phyloP scores from a whole-genome alignment of 2,113 vertebrate species.

The Glaucidium brasilianum region DNA sequence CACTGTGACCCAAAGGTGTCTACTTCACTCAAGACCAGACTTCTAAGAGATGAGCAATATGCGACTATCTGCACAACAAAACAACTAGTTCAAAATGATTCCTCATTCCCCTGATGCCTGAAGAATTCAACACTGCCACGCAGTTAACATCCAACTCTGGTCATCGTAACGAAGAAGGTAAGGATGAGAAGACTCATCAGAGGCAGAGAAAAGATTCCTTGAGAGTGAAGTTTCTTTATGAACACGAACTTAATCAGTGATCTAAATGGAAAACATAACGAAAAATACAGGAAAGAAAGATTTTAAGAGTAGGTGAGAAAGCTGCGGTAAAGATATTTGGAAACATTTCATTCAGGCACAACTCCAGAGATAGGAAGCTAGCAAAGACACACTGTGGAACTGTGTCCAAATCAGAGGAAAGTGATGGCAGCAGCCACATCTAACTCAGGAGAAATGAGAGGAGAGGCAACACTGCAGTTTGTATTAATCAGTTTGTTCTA shows the following conservation, averaged over 20 bases:
- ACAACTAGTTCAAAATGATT: background rate
- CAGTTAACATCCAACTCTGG: background rate
- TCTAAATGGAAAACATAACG: background rate
- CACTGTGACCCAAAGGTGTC: background rate
- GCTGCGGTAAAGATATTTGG: background rate
- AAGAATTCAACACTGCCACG: background rate
- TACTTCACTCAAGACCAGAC: background rate
- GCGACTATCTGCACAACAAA: background rate
- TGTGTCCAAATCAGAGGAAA: background rate
- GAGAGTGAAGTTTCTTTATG: background rate
- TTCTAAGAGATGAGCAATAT: background rate
- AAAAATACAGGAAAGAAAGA: background rate
- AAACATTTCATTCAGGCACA: background rate
- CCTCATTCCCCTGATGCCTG: background rate
- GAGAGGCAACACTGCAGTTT: background rate
- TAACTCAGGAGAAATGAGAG: background rate
- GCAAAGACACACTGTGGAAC: background rate
- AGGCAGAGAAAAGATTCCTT: background rate
- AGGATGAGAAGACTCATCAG: background rate
- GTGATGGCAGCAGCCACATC: background rate
- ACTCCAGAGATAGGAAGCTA: background rate
- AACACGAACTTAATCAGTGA: background rate
- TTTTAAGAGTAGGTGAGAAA: background rate
- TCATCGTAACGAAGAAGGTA: background rate
- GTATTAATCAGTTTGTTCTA: background rate